Conservation (phyloP, 1,140 invertebrate species). For the Capitella teleta region DNA sequence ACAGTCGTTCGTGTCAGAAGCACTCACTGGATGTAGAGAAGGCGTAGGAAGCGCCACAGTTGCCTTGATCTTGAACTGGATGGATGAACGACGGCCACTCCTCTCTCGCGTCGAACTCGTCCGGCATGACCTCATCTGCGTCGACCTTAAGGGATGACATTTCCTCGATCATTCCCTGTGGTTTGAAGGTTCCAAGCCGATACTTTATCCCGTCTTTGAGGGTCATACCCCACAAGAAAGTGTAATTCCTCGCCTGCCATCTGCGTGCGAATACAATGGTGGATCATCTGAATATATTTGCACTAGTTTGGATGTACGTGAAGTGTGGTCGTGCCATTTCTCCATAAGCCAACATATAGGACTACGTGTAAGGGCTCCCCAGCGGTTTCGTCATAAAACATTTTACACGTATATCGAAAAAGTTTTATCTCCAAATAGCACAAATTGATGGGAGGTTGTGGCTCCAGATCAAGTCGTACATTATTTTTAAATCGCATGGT, state of each 20-base stretch:
- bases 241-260: slow-evolving; percentile 73
- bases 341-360: too few species aligned
- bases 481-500: too few species aligned
- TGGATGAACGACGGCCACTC: slow-evolving; percentile 64
- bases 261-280: slow-evolving; percentile 22
- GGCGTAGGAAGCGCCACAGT: slow-evolving; percentile 86
- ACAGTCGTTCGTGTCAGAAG: too few species aligned
- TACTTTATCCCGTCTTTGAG: slow-evolving; percentile 65
- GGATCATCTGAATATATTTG: too few species aligned
- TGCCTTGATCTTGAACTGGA: slow-evolving; percentile 70
- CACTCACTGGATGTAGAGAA: slow-evolving; percentile 55
- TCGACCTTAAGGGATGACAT: slow-evolving; percentile 41
- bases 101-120: slow-evolving; percentile 60
- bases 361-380: too few species aligned
- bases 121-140: slow-evolving; percentile 22
- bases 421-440: too few species aligned
- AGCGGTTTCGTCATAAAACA: too few species aligned
- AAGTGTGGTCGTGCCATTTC: too few species aligned
- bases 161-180: slow-evolving; percentile 35
- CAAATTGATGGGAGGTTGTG: too few species aligned
- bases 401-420: too few species aligned
- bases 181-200: slow-evolving; percentile 55
- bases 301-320: too few species aligned
- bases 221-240: slow-evolving; percentile 69
- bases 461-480: too few species aligned